Evolutionary conservation across 2,888 invertebrate genomes (phyloP).

Genomic region (Spilarctia lutea): DNA sequence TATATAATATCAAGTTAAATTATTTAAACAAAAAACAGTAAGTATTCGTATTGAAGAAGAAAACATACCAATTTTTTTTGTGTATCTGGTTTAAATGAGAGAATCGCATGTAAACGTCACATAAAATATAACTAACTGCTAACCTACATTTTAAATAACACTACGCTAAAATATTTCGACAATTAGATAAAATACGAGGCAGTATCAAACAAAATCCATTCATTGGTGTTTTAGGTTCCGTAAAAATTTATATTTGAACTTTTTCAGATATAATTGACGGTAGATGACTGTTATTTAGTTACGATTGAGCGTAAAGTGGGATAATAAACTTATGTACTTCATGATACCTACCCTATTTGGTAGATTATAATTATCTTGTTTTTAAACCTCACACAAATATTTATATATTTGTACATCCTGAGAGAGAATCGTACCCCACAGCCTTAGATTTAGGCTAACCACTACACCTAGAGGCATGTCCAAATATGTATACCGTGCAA

Average conservation of each 20-base stretch:
- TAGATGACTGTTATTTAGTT: background rate
- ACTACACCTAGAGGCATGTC: no score
- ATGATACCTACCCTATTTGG: background rate
- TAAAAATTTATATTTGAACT: conserved; percentile 42
- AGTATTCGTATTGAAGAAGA: background rate
- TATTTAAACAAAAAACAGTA: background rate
- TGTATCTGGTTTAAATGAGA: conserved; percentile 26
- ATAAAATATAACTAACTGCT: conserved; percentile 51
- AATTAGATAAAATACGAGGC: conserved; percentile 48
- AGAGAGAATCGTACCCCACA: no score
- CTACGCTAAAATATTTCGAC: conserved; percentile 44
- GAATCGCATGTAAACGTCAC: conserved; percentile 39
- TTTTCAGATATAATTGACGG: conserved; percentile 48
- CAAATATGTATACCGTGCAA: background rate
- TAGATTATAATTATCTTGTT: background rate
- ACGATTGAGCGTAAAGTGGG: background rate
- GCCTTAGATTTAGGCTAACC: no score
- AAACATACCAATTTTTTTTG: background rate
- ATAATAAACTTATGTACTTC: background rate
- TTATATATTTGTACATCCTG: no score
- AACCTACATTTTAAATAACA: conserved; percentile 56
- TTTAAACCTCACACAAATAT: no score
- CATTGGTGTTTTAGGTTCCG: conserved; percentile 42
- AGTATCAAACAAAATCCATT: conserved; percentile 44
- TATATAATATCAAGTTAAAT: background rate